Conservation (phyloP, 2,113 vertebrate genomes). For the Condylura cristata region DNA sequence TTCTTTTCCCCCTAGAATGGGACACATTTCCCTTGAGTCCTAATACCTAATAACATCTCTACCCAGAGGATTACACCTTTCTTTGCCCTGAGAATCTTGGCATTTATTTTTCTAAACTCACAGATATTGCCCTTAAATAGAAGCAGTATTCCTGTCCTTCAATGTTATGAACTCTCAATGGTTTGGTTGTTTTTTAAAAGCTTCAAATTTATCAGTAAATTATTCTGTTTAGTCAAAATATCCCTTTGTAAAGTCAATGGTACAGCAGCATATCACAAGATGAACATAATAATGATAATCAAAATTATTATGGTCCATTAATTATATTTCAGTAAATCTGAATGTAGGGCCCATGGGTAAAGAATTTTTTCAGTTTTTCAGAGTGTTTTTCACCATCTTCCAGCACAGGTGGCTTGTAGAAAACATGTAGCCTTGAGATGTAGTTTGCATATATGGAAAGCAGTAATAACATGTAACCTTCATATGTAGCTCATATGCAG, state of each 20-base stretch:
- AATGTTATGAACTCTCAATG: background rate
- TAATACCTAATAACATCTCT: background rate
- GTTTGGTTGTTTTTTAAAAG: background rate
- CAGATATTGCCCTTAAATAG: background rate
- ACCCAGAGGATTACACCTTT: background rate
- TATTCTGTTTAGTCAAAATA: background rate
- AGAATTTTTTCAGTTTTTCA: too few species aligned
- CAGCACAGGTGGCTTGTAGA: too few species aligned
- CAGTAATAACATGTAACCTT: too few species aligned
- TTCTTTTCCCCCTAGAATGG: background rate
- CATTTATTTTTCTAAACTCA: slow-evolving; percentile 58
- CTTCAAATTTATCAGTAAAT: background rate
- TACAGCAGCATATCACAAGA: background rate
- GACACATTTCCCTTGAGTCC: background rate
- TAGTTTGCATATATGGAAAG: too few species aligned
- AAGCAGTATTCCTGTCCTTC: background rate
- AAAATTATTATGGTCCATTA: too few species aligned
- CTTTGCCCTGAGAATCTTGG: slow-evolving; percentile 3
- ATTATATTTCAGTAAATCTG: too few species aligned
- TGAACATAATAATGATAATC: background rate
- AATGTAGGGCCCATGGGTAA: too few species aligned
- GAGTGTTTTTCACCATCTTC: too few species aligned
- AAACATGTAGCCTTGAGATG: too few species aligned
- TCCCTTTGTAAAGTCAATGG: background rate
- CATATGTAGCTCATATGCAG: too few species aligned